These are phyloP conservation scores for Cheilosia urbana DNA, from an alignment of 2,888 invertebrate species.

Conservation along the genomic window DNA sequence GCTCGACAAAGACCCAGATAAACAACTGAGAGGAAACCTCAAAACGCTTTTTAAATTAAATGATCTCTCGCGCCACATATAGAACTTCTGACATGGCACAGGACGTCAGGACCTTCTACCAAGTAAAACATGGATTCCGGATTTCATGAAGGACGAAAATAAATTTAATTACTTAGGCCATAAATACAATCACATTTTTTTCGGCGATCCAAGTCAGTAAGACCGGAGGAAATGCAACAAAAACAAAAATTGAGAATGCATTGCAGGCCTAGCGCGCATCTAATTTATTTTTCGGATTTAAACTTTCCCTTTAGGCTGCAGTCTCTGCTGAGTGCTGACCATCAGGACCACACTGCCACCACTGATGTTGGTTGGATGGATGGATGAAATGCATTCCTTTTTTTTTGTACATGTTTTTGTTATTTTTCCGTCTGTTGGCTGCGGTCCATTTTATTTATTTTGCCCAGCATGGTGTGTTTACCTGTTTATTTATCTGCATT, in stretches of 20 bases:
- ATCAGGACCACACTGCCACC: conserved; percentile 2
- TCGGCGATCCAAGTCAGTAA: conserved; percentile 7
- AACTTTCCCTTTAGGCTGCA: conserved; percentile 31
- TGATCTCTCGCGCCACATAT: conserved; percentile 31
- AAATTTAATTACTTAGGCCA: conserved; percentile 73
- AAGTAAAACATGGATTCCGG: conserved; percentile 19
- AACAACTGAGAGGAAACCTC: conserved; percentile 54
- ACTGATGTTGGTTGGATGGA: conserved; percentile 27
- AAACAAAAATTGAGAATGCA: not conserved
- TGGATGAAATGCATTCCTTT: conserved; percentile 43
- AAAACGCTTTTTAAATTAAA: conserved; percentile 71
- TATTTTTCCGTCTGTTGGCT: conserved; percentile 41
- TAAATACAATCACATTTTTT: conserved; percentile 42
- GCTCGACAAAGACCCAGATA: conserved; percentile 45
- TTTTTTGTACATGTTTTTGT: conserved; percentile 10
- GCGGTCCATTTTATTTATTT: conserved; percentile 60
- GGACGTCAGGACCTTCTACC: conserved; percentile 32
- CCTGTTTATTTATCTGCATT: conserved; percentile 62
- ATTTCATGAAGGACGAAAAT: conserved; percentile 45
- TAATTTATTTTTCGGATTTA: conserved; percentile 51
- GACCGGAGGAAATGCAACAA: not conserved
- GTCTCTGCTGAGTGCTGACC: conserved; percentile 20
- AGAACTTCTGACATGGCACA: not conserved
- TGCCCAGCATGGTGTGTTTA: conserved; percentile 34
- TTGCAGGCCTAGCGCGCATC: conserved; percentile 48